Conservation (phyloP, 2,113 vertebrate genomes). For the Xiphias gladius region DNA sequence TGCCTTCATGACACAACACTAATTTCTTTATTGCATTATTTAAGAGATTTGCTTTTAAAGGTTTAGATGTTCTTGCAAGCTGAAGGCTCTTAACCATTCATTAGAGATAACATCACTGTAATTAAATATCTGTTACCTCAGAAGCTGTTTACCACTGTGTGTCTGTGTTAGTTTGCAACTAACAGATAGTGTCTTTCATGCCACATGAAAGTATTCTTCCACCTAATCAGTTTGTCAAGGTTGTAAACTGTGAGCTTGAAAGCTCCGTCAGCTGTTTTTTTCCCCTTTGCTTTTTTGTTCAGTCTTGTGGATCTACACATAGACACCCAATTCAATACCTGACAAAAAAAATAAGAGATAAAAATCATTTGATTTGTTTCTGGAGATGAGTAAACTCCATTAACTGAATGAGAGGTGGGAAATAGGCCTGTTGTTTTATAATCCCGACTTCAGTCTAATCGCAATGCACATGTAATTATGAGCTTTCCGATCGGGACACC, state of each 20-base stretch:
- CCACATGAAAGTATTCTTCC: slow-evolving; percentile 48
- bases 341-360: not conserved
- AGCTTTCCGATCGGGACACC: slow-evolving; percentile 60
- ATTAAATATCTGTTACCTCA: slow-evolving; percentile 66
- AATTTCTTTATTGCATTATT: too few species aligned
- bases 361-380: slow-evolving; percentile 44
- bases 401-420: slow-evolving; percentile 32
- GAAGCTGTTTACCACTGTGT: slow-evolving; percentile 15
- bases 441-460: slow-evolving; percentile 63
- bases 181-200: slow-evolving; percentile 53
- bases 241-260: slow-evolving; percentile 24
- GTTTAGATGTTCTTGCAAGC: slow-evolving; percentile 11
- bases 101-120: slow-evolving; percentile 61
- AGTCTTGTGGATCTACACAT: not conserved
- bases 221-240: slow-evolving; percentile 54
- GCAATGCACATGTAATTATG: slow-evolving; percentile 73
- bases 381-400: slow-evolving; percentile 49
- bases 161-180: not conserved
- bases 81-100: slow-evolving; percentile 21
- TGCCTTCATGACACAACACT: too few species aligned
- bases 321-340: slow-evolving; percentile 14
- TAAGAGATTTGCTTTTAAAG: too few species aligned
- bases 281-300: slow-evolving; percentile 24
- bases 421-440: slow-evolving; percentile 27
- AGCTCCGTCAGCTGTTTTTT: not conserved